Evolutionary conservation across 2,888 invertebrate species (phyloP), one percentile per base, ranked within the genome.

Genomic region (Anoplius nigerrimus): DNA sequence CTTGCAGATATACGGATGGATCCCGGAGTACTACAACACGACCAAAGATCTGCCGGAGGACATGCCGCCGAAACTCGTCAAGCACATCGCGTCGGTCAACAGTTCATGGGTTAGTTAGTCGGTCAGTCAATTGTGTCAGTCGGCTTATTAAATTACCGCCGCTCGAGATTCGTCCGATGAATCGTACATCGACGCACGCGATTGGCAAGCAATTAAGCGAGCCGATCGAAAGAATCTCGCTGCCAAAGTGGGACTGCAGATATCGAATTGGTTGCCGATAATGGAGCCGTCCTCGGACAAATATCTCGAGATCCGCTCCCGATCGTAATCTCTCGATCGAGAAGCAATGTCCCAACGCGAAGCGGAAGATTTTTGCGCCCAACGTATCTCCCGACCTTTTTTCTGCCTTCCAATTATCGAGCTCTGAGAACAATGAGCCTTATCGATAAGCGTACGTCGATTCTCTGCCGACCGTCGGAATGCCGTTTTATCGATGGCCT

Each of bases 1-100:
- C 1, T 86, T 89, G 21, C 82, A 94, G 93, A 95, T 95, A 82
- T 94, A 90, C 80, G 92, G 92, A 62, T 96, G 95, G 95, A 75
- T 88, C 58, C 95, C 96, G 0, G 90, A 92, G 13, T 92, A 91
- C 75, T 95, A 92, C 82, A 91, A 92, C 70, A 84, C 91, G 56
- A 74, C 88, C 0, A 77, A 87, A 0, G 86, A 90, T 43, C 87
- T 93, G 53, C 93, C 93, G 0, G 78, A 82, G 0, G 91, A 91
- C 0, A 94, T 94, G 93, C 94, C 94, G 1, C 27, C 80, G 0
- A 89, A 89, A 6, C 88, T 94, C 16, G 88, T 89, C 51, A 61
- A 87, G 0, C 87, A 91, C 69, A 92, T 94, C 57, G 87, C 82
- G 8, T 78, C 70, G 15, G 46, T 63, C 62, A 78, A 80, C 69